These are phyloP conservation scores for Petrosia ficiformis DNA, from an alignment of 37 sponge, comb jelly and placozoan genomes.

Conservation along the genomic window DNA sequence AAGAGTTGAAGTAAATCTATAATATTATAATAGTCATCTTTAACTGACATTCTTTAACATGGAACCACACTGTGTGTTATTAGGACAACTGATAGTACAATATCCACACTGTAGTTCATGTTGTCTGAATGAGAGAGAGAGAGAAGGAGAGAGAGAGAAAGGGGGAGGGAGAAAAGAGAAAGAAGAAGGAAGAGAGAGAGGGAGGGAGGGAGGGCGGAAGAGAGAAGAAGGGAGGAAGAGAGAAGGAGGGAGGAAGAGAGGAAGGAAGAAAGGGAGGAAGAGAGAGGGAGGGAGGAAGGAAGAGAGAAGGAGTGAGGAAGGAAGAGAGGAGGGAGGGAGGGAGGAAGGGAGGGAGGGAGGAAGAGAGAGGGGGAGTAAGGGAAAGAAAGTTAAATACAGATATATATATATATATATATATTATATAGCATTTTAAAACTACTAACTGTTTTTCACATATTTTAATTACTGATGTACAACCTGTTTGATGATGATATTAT, in stretches of 20 bases:
- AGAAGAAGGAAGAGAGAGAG: background rate
- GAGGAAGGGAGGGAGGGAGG: too few relatives aligned
- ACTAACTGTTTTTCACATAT: conserved; percentile 51
- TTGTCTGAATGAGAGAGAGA: conserved; percentile 51
- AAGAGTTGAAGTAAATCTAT: background rate
- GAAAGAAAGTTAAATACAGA: too few relatives aligned
- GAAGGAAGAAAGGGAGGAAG: too few relatives aligned
- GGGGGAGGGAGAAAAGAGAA: background rate
- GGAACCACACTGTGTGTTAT: conserved; percentile 46
- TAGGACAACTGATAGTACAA: conserved; percentile 71
- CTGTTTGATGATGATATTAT: conserved; percentile 11
- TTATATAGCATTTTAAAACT: too few relatives aligned
- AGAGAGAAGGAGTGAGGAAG: too few relatives aligned
- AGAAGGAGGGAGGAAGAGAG: too few relatives aligned
- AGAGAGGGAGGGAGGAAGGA: too few relatives aligned
- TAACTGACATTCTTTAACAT: conserved; percentile 55
- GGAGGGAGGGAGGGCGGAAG: too few relatives aligned
- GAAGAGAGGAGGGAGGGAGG: too few relatives aligned
- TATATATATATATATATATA: too few relatives aligned
- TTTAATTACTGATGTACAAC: conserved; percentile 53
- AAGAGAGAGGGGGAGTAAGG: too few relatives aligned
- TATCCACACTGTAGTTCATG: conserved; percentile 74
- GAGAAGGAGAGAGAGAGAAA: background rate
- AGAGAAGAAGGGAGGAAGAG: background rate
- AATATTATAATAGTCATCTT: background rate